Percentiles rank a stretch among this genome's conserved stretches.
These are phyloP conservation scores for human DNA, from an alignment of 2,113 vertebrate species.

Conservation along the genomic window GRCh38 chr2:74882001-74882500, in stretches of 20 bases:
- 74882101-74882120: conserved; percentile 81
- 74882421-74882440: not conserved
- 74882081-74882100: not conserved
- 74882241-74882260: conserved; percentile 57
- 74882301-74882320: not conserved
- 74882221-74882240: conserved; percentile 94
- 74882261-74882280: not conserved
- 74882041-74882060: not conserved
- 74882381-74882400: not conserved
- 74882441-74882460: not conserved
- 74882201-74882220: conserved; percentile 98
- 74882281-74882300: too few species aligned
- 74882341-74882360: not conserved
- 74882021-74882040: not conserved
- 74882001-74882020: not conserved
- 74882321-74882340: not conserved
- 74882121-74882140: conserved; percentile 95
- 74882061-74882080: not conserved
- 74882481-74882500: not conserved
- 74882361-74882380: too few species aligned
- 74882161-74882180: conserved; percentile 96
- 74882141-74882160: conserved; percentile 96
- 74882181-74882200: conserved; percentile 93
- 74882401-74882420: not conserved
- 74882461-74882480: not conserved